Conservation (phyloP, 1,140 invertebrate genomes). For the Bombus terrestris region DNA sequence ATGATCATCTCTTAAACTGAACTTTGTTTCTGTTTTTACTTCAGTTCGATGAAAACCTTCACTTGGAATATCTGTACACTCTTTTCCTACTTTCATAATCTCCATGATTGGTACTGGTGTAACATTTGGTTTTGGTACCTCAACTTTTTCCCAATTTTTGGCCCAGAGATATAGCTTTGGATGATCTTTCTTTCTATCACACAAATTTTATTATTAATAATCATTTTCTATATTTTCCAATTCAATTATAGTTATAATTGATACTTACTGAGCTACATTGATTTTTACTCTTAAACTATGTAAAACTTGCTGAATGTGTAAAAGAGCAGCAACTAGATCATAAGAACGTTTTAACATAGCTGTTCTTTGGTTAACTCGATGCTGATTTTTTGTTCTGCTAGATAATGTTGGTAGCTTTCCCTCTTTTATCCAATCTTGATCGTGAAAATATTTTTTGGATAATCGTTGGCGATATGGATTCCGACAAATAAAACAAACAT, state of each 20-base stretch:
- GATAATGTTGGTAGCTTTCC: constrained; percentile 87
- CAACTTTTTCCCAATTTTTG: constrained; percentile 89
- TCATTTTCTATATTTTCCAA: background rate
- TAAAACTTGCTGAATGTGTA: constrained; percentile 87
- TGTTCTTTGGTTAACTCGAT: constrained; percentile 77
- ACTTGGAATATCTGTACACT: constrained; percentile 41
- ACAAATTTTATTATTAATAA: constrained; percentile 37
- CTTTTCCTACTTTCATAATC: constrained; percentile 65
- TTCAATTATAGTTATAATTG: background rate
- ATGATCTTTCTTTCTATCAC: constrained; percentile 88
- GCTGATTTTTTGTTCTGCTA: constrained; percentile 78
- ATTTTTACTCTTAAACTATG: constrained; percentile 89
- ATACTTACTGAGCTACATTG: constrained; percentile 88
- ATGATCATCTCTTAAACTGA: constrained; percentile 68
- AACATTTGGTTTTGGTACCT: constrained; percentile 73
- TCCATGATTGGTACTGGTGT: constrained; percentile 77
- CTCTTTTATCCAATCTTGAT: constrained; percentile 94
- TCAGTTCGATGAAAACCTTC: constrained; percentile 61
- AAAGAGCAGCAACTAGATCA: constrained; percentile 87
- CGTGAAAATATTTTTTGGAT: constrained; percentile 89
- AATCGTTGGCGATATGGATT: constrained; percentile 88
- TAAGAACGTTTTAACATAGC: constrained; percentile 86
- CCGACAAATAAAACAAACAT: constrained; percentile 93
- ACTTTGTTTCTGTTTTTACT: constrained; percentile 66
- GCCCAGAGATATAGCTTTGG: constrained; percentile 93